Percentiles rank a stretch among this genome's conserved stretches.
phyloP scores from a whole-genome alignment of 2,113 vertebrate species.

The Cacatua alba region DNA sequence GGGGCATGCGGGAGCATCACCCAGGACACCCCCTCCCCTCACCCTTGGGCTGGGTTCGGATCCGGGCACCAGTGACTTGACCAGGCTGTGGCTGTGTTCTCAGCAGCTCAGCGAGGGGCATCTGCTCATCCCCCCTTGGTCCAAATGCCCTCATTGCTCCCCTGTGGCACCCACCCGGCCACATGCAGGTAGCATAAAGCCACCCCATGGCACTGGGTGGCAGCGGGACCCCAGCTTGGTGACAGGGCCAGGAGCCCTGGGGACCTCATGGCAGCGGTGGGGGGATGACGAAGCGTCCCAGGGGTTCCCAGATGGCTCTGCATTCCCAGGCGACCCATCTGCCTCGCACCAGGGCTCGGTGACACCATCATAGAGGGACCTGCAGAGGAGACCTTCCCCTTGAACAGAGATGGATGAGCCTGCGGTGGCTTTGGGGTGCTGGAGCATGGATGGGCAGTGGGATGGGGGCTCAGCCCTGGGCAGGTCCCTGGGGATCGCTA shows the following conservation, averaged over 20 bases:
- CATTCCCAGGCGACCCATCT: background rate
- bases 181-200: background rate
- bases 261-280: background rate
- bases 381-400: background rate
- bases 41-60: background rate
- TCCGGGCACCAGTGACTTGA: background rate
- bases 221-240: background rate
- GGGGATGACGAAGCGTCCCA: background rate
- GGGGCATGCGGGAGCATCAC: accelerated
- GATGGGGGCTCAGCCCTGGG: background rate
- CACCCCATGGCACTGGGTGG: background rate
- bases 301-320: background rate
- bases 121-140: background rate
- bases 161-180: background rate
- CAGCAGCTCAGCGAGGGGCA: background rate
- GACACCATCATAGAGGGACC: background rate
- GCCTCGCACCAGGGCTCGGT: background rate
- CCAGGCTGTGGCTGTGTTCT: background rate
- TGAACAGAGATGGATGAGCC: background rate
- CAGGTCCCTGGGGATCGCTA: background rate
- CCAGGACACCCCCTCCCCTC: accelerated
- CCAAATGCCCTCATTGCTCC: background rate
- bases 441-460: accelerated
- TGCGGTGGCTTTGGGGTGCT: background rate
- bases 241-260: accelerated